Conservation (phyloP, 2,888 invertebrate species). For the Metalampra italica region DNA sequence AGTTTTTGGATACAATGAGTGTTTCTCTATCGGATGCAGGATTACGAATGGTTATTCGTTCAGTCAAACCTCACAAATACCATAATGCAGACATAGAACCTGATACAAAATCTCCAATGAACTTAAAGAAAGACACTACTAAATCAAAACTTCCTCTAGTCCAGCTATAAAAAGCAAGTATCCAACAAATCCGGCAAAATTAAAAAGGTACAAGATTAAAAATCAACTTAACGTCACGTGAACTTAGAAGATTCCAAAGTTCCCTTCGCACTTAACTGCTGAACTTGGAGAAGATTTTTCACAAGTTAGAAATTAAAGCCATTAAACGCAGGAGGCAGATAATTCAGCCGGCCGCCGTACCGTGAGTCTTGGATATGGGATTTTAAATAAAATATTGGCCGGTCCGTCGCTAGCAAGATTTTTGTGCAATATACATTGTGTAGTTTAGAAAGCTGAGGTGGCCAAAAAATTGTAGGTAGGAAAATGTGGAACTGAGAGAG, state of each 20-base stretch:
- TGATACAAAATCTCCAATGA: no score
- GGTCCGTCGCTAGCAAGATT: constrained; percentile 12
- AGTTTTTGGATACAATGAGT: no score
- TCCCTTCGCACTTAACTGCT: constrained; percentile 33
- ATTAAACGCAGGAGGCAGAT: constrained; percentile 56
- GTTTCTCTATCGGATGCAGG: no score
- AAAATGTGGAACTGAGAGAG: no score
- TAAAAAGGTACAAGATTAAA: constrained; percentile 33
- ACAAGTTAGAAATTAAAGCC: constrained; percentile 57
- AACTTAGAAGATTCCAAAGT: constrained; percentile 28
- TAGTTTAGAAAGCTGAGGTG: no score
- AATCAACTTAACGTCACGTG: constrained; percentile 37
- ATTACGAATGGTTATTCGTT: no score
- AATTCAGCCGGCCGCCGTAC: constrained; percentile 41
- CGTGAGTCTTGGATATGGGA: constrained; percentile 38
- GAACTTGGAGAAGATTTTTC: constrained; percentile 55
- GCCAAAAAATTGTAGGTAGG: no score
- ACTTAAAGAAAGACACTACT: not conserved
- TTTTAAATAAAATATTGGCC: constrained; percentile 52
- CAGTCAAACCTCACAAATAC: no score
- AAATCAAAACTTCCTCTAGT: not conserved
- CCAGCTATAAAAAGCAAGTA: constrained; percentile 4
- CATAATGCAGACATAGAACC: no score
- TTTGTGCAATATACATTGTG: constrained; percentile 7
- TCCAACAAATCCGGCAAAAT: constrained; percentile 7